phyloP scores from a whole-genome alignment of 2,888 invertebrate genomes.

The Cylindroiulus punctatus region DNA sequence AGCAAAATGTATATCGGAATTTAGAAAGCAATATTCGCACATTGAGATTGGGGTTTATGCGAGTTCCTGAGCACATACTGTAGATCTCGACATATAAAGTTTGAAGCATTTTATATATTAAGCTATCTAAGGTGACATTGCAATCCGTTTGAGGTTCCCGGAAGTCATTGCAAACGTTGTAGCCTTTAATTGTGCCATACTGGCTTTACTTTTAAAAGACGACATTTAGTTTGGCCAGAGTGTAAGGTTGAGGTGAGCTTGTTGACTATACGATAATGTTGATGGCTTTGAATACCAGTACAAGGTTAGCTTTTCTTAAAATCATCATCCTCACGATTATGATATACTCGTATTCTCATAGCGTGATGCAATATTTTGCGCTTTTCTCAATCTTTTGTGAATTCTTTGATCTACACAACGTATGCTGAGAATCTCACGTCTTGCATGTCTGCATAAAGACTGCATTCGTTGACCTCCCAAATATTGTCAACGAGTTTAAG shows the following conservation, averaged over 20 bases:
- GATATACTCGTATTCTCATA: background rate
- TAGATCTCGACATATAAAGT: background rate
- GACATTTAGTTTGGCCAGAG: background rate
- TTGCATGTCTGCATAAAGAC: too few species aligned
- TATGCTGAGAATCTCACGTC: background rate
- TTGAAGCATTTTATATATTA: background rate
- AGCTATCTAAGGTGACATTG: background rate
- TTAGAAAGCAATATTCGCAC: slow-evolving; percentile 22
- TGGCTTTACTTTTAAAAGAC: background rate
- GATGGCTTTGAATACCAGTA: slow-evolving; percentile 13
- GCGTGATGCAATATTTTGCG: slow-evolving; percentile 11
- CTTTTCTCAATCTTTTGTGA: background rate
- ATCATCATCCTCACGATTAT: background rate
- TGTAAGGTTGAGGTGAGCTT: slow-evolving; percentile 31
- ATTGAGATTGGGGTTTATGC: background rate
- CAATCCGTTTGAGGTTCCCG: background rate
- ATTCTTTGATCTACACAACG: background rate
- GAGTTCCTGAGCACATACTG: background rate
- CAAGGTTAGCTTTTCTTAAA: slow-evolving; percentile 13
- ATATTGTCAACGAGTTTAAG: too few species aligned
- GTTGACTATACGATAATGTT: background rate
- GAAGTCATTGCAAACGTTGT: background rate
- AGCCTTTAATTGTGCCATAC: background rate
- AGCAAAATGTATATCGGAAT: background rate
- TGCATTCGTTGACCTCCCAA: too few species aligned